These are phyloP conservation scores for Psephotus haematonotus DNA, from an alignment of 2,113 vertebrate genomes.

Conservation along the genomic window DNA sequence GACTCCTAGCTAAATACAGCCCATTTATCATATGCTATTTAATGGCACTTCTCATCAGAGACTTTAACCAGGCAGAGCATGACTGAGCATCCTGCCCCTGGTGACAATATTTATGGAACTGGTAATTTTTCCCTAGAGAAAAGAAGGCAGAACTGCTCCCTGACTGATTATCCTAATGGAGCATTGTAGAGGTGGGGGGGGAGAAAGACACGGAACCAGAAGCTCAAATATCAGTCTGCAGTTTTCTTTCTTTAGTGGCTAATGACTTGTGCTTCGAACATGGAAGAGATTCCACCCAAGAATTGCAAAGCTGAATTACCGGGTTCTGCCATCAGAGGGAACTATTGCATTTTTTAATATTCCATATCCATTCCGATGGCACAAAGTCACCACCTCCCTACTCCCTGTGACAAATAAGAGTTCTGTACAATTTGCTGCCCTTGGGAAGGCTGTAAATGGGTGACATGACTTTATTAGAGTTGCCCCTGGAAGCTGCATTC, in stretches of 20 bases:
- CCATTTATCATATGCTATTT: background rate
- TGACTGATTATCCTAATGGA: background rate
- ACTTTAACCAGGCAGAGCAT: background rate
- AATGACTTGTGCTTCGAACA: background rate
- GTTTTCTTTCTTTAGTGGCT: background rate
- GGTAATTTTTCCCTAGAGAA: background rate
- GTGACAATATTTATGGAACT: background rate
- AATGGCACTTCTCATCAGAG: background rate
- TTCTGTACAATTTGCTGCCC: background rate
- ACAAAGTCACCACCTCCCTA: background rate
- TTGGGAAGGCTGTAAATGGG: background rate
- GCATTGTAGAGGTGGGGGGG: fast-evolving
- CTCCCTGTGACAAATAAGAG: background rate
- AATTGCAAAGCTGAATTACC: background rate
- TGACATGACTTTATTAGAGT: background rate
- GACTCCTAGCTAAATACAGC: background rate
- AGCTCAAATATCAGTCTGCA: background rate
- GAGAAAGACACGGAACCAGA: background rate
- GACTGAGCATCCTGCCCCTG: background rate
- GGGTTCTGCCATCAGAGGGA: constrained; percentile 55
- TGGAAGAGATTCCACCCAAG: background rate
- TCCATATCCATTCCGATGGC: background rate
- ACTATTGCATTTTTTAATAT: constrained; percentile 18
- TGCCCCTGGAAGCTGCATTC: background rate
- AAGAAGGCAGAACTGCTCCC: background rate